Evolutionary conservation across 2,797 vertebrate genomes (phyloP).

Genomic region (Helicolenus hilgendorfi): DNA sequence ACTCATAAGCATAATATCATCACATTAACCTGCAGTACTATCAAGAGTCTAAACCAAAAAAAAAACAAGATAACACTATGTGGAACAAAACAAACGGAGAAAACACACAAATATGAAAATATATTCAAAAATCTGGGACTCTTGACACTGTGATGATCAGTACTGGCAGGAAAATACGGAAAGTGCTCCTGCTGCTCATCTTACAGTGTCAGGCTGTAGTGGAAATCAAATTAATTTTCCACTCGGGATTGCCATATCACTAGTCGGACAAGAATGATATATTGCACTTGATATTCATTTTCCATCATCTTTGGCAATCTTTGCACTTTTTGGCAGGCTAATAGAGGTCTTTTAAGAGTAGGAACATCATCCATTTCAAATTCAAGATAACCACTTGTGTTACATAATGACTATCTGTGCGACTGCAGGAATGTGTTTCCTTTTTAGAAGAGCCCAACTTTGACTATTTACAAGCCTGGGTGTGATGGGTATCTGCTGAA

Average conservation of each 20-base stretch:
- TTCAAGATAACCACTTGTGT: slow-evolving; percentile 73
- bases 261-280: slow-evolving; percentile 87
- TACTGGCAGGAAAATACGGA: slow-evolving; percentile 56
- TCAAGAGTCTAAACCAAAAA: not conserved
- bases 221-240: slow-evolving; percentile 89
- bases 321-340: slow-evolving; percentile 82
- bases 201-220: slow-evolving; percentile 85
- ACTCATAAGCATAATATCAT: not conserved
- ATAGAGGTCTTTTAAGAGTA: slow-evolving; percentile 79
- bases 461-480: slow-evolving; percentile 9
- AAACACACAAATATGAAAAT: slow-evolving; percentile 12
- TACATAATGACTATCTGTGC: slow-evolving; percentile 44
- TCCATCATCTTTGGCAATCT: slow-evolving; percentile 84
- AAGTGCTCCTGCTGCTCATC: slow-evolving; percentile 76
- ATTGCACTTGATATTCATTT: slow-evolving; percentile 90
- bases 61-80: not conserved
- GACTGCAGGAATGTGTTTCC: slow-evolving; percentile 30
- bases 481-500: not conserved
- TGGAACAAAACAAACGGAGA: slow-evolving; percentile 11
- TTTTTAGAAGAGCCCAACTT: not conserved
- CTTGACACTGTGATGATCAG: slow-evolving; percentile 67
- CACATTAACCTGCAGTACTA: not conserved
- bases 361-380: slow-evolving; percentile 76
- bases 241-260: slow-evolving; percentile 82
- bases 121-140: slow-evolving; percentile 21